phyloP scores from a whole-genome alignment of 2,888 invertebrate species.

The Hydrotaea cyrtoneurina region DNA sequence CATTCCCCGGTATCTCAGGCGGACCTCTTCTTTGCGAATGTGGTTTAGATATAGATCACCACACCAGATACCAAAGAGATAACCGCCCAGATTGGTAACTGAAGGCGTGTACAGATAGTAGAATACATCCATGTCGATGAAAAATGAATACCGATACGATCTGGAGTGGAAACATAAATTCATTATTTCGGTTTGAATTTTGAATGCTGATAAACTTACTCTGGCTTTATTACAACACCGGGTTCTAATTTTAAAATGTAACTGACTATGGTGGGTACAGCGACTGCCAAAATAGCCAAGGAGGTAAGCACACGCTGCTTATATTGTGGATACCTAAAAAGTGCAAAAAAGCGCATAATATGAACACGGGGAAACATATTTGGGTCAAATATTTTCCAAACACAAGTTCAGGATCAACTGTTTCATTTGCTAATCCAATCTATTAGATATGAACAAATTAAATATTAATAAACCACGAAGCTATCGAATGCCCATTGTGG shows the following conservation, averaged over 20 bases:
- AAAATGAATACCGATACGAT: conserved; percentile 76
- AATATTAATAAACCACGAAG: too few species aligned
- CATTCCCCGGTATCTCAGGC: conserved; percentile 60
- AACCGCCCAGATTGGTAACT: conserved; percentile 78
- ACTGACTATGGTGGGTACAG: conserved; percentile 68
- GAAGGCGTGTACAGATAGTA: conserved; percentile 75
- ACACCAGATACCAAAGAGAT: conserved; percentile 74
- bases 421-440: too few species aligned
- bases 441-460: too few species aligned
- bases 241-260: conserved; percentile 72
- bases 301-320: conserved; percentile 37
- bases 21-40: conserved; percentile 18
- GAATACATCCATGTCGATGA: conserved; percentile 73
- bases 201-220: conserved; percentile 70
- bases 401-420: too few species aligned
- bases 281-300: conserved; percentile 48
- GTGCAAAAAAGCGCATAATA: too few species aligned
- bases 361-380: too few species aligned
- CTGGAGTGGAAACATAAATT: conserved; percentile 57
- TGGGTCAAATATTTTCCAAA: too few species aligned
- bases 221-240: conserved; percentile 74
- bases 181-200: too few species aligned
- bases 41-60: conserved; percentile 72
- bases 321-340: conserved; percentile 59
- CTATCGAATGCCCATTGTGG: too few species aligned